Conservation (phyloP, 1,140 invertebrate genomes). For the Sitobion miscanthi region DNA sequence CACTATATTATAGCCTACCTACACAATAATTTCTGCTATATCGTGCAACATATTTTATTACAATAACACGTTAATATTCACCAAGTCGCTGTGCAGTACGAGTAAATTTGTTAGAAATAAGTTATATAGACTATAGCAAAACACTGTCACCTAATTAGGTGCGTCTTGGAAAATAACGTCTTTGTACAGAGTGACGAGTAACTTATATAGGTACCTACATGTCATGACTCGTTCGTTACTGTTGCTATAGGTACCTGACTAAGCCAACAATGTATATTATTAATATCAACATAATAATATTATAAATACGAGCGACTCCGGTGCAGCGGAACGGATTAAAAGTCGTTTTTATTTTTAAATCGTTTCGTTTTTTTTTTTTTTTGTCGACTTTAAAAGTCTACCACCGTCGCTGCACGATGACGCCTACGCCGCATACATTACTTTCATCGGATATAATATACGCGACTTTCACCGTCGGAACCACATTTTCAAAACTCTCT, state of each 20-base stretch:
- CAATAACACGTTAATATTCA: neutral
- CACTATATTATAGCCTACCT: neutral
- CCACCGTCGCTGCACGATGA: neutral
- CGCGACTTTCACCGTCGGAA: neutral
- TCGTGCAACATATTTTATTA: neutral
- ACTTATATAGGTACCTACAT: neutral
- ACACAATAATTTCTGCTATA: too few species aligned
- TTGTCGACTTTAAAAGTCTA: neutral
- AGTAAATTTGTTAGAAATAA: neutral
- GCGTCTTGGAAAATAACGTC: neutral
- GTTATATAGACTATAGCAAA: too few species aligned
- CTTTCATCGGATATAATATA: neutral
- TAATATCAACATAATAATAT: neutral
- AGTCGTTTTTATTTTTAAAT: constrained; percentile 4
- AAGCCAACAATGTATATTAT: neutral
- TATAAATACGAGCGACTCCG: neutral
- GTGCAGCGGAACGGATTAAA: neutral
- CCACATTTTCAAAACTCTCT: neutral
- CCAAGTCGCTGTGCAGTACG: neutral
- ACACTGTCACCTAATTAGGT: too few species aligned
- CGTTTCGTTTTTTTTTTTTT: neutral
- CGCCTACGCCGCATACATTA: neutral
- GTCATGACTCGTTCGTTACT: neutral
- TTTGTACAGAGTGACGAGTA: neutral
- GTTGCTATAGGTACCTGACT: neutral